Evolutionary conservation across 2,888 invertebrate genomes (phyloP).

Genomic region (Iphiclides podalirius): DNA sequence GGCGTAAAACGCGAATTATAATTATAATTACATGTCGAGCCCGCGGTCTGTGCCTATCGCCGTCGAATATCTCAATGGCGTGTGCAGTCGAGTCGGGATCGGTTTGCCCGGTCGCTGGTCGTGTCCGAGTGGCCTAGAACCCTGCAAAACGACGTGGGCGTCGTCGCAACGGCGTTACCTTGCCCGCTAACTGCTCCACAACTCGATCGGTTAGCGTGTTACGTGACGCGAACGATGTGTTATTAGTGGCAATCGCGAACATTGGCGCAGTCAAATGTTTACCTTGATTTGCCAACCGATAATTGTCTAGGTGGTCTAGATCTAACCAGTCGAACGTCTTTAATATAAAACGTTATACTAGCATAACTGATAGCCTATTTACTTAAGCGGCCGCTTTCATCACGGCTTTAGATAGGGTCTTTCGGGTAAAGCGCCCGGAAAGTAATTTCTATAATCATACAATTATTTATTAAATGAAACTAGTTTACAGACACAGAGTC

Average conservation of each 20-base stretch:
- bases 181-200: conserved; percentile 4
- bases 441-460: too few species aligned
- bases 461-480: too few species aligned
- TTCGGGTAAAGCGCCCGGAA: too few species aligned
- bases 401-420: too few species aligned
- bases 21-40: conserved; percentile 43
- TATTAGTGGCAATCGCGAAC: conserved; percentile 66
- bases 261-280: conserved; percentile 57
- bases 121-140: conserved; percentile 6
- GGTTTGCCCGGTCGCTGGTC: too few species aligned
- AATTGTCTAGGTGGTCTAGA: conserved; percentile 45
- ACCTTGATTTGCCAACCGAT: conserved; percentile 66
- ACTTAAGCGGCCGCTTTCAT: too few species aligned
- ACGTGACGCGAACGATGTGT: conserved; percentile 62
- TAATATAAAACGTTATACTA: too few species aligned
- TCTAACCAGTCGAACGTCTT: too few species aligned
- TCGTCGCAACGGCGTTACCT: not conserved
- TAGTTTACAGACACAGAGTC: too few species aligned
- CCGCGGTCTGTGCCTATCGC: conserved; percentile 46
- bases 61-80: conserved; percentile 62
- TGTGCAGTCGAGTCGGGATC: conserved; percentile 48
- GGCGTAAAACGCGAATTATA: conserved; percentile 18
- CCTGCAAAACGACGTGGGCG: conserved; percentile 15
- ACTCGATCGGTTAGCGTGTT: conserved; percentile 43
- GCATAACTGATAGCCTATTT: too few species aligned